These are phyloP conservation scores for Dermatemys mawii DNA, from an alignment of 2,113 vertebrate genomes.

Conservation along the genomic window DNA sequence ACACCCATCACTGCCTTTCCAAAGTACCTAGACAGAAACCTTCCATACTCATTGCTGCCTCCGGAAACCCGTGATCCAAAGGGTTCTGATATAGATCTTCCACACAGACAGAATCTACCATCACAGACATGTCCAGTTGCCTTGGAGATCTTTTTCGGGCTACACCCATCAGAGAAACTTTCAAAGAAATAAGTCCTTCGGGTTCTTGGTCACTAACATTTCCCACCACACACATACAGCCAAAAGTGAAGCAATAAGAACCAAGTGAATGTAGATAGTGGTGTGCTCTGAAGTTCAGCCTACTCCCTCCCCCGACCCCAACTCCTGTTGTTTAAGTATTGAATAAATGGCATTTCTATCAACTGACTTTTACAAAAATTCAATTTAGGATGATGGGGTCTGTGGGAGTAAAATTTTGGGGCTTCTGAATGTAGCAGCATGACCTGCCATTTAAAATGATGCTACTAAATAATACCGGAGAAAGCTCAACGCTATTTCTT, in stretches of 20 bases:
- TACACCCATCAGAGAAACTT: rapidly evolving
- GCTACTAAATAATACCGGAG: background rate
- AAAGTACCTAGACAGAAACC: background rate
- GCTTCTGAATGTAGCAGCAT: constrained; percentile 31
- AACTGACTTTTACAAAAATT: background rate
- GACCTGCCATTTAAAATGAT: constrained; percentile 6
- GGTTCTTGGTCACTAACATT: rapidly evolving
- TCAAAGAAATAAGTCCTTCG: rapidly evolving
- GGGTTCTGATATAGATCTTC: background rate
- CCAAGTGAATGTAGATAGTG: rapidly evolving
- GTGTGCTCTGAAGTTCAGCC: rapidly evolving
- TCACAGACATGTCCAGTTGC: rapidly evolving
- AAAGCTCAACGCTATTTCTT: background rate
- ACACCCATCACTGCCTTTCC: background rate
- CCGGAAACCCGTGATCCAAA: background rate
- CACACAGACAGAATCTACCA: rapidly evolving
- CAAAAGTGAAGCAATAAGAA: background rate
- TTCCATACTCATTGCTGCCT: background rate
- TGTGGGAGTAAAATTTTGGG: background rate
- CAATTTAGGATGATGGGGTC: rapidly evolving
- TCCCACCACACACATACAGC: rapidly evolving
- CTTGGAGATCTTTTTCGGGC: background rate
- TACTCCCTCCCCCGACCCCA: no score
- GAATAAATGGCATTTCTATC: rapidly evolving
- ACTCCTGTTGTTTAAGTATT: rapidly evolving